Conservation (phyloP, 2,797 vertebrate genomes). For the Merluccius polli region DNA sequence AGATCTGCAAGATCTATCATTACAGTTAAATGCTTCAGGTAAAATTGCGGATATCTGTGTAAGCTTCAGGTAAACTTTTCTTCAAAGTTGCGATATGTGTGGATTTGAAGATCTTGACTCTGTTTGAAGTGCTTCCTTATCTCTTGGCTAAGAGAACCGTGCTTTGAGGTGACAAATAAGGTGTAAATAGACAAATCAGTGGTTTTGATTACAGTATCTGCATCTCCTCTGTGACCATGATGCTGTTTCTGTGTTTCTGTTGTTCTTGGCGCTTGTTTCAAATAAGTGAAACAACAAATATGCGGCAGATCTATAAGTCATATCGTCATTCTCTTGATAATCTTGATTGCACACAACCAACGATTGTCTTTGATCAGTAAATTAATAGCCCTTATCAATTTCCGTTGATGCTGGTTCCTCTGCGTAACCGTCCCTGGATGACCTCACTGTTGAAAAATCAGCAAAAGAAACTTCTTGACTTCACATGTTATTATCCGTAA, state of each 20-base stretch:
- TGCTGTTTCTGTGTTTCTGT: not conserved
- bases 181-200: not conserved
- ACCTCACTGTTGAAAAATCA: not conserved
- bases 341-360: not conserved
- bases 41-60: not conserved
- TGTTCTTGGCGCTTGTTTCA: not conserved
- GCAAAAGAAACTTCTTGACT: not conserved
- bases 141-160: not conserved
- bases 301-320: not conserved
- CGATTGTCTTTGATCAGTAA: not conserved
- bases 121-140: conserved; percentile 4
- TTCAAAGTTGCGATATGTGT: conserved; percentile 20
- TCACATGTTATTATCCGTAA: not conserved
- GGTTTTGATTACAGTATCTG: not conserved
- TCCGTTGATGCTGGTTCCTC: not conserved
- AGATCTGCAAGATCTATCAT: conserved; percentile 17
- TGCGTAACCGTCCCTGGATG: not conserved
- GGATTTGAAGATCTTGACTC: conserved; percentile 14
- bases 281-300: not conserved
- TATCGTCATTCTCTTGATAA: not conserved
- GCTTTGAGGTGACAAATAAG: not conserved
- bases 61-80: conserved; percentile 30
- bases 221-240: not conserved
- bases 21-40: conserved; percentile 27
- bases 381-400: not conserved